A percentile compares a stretch with the other conserved stretches of the same genome.
Conservation (phyloP, 1,140 invertebrate genomes). For the Hylaeus volcanicus region DNA sequence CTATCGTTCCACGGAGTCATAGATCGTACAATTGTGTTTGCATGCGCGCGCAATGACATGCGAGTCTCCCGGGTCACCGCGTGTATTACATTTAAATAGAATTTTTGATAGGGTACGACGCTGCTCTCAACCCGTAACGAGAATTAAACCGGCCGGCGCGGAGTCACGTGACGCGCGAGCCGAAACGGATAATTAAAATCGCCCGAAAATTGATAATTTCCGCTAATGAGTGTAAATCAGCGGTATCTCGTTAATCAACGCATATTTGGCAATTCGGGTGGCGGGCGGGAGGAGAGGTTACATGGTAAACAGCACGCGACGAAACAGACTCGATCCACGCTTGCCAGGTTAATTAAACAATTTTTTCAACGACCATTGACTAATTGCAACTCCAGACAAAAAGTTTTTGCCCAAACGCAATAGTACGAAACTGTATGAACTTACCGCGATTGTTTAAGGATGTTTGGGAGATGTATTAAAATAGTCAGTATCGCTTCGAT, state of each 20-base stretch:
- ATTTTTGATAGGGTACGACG: constrained; percentile 47
- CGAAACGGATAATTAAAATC: constrained; percentile 17
- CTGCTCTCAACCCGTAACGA: background rate
- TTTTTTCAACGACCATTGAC: background rate
- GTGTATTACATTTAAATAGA: constrained; percentile 63
- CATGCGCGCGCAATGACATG: constrained; percentile 52
- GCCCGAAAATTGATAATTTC: constrained; percentile 34
- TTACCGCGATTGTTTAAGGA: no score
- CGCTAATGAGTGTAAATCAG: constrained; percentile 25
- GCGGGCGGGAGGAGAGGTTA: background rate
- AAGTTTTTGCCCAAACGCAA: no score
- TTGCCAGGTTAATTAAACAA: constrained; percentile 4
- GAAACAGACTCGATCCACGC: background rate
- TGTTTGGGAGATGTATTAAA: no score
- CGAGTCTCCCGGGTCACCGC: constrained; percentile 43
- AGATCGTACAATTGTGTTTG: constrained; percentile 65
- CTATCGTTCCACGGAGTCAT: no score
- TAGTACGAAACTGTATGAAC: no score
- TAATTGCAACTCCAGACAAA: no score
- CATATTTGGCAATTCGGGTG: constrained; percentile 5
- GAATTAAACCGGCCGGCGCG: constrained; percentile 11
- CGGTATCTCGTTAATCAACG: constrained; percentile 22
- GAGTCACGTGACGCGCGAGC: background rate
- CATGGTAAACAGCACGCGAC: constrained; percentile 1
- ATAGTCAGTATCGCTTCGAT: no score